Conservation (phyloP, 2,888 invertebrate species). For the Neocrepidodera transversa region DNA sequence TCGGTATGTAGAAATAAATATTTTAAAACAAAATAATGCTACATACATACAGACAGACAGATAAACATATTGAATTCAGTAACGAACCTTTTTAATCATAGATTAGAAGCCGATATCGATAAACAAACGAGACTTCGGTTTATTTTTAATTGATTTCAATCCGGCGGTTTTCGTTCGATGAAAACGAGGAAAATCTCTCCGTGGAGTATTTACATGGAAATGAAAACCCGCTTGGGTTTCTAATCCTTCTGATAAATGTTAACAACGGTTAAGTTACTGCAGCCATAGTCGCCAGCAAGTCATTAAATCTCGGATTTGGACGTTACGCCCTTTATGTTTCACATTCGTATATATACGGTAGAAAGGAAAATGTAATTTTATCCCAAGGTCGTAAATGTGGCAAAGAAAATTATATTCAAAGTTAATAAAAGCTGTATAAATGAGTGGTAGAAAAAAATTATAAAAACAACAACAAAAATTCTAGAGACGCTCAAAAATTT, state of each 20-base stretch:
- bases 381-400: no score
- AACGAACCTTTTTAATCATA: no score
- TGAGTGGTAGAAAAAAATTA: no score
- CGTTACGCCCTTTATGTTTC: slow-evolving; percentile 6
- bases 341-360: slow-evolving; percentile 6
- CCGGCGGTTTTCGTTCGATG: slow-evolving; percentile 12
- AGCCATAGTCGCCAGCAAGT: slow-evolving; percentile 20
- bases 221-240: slow-evolving; percentile 27
- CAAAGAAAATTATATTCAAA: no score
- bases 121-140: slow-evolving; percentile 17
- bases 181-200: slow-evolving; percentile 28
- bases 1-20: no score
- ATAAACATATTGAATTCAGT: no score
- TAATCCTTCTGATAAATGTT: slow-evolving; percentile 33
- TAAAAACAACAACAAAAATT: no score
- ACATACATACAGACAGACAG: no score
- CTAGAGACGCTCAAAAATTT: no score
- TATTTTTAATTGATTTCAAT: slow-evolving; percentile 25
- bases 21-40: no score
- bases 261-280: slow-evolving; percentile 31
- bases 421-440: no score
- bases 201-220: slow-evolving; percentile 29
- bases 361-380: no score
- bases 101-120: slow-evolving; percentile 2
- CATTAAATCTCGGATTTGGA: slow-evolving; percentile 22